Evolutionary conservation across 92 coral and sea anemone genomes (phyloP).

Genomic region (Phenganax marumi): DNA sequence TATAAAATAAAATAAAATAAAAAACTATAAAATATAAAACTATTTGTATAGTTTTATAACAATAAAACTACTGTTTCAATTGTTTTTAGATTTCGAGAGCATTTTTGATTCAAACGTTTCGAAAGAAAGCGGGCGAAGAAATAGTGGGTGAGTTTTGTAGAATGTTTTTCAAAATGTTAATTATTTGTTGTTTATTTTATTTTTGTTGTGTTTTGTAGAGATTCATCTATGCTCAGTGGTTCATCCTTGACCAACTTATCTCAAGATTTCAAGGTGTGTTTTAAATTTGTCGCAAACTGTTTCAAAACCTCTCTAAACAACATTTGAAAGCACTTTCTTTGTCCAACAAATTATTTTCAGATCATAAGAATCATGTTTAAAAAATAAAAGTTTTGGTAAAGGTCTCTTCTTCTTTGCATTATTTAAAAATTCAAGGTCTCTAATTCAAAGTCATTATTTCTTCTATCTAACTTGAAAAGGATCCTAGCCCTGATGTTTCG

Average conservation of each 20-base stretch:
- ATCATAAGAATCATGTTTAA: no score
- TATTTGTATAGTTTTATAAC: no score
- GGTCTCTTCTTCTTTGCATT: neutral
- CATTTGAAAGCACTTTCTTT: no score
- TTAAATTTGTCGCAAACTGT: neutral
- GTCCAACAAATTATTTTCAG: no score
- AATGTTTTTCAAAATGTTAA: neutral
- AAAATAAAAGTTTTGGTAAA: no score
- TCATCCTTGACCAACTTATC: slow-evolving; percentile 49
- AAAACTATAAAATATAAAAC: no score
- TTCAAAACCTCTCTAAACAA: neutral
- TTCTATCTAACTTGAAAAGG: slow-evolving; percentile 51
- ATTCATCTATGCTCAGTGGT: slow-evolving; percentile 84
- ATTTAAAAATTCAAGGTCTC: no score
- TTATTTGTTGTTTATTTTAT: neutral
- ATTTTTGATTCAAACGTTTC: slow-evolving; percentile 55
- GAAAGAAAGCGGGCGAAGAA: slow-evolving; percentile 63
- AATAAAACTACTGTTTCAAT: neutral
- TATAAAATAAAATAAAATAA: no score
- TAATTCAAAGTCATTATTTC: neutral
- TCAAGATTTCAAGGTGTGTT: neutral
- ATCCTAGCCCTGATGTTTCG: slow-evolving; percentile 83
- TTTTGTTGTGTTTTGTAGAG: slow-evolving; percentile 53
- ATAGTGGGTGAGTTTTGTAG: slow-evolving; percentile 76
- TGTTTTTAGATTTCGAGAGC: slow-evolving; percentile 72